Conservation (phyloP, 2,113 vertebrate species). For the Scytalopus superciliaris region DNA sequence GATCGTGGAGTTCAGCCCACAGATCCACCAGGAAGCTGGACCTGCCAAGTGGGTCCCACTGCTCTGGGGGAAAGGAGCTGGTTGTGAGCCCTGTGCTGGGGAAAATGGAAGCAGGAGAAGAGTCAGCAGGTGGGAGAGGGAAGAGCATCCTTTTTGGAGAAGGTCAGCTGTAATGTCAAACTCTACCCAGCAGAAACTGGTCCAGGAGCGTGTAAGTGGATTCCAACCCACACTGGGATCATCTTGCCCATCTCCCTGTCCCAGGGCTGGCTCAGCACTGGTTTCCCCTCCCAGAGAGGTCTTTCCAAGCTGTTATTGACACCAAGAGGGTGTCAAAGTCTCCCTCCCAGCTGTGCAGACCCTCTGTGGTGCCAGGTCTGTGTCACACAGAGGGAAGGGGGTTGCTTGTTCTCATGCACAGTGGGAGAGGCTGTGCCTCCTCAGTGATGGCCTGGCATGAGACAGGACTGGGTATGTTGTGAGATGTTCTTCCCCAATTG, state of each 20-base stretch:
- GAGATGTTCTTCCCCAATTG: background rate
- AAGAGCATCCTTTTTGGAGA: background rate
- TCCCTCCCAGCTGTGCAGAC: background rate
- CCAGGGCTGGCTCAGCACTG: accelerated
- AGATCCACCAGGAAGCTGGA: background rate
- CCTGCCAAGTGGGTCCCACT: background rate
- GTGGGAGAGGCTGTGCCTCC: background rate
- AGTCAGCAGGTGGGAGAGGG: background rate
- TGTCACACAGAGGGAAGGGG: background rate
- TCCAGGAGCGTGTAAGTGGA: background rate
- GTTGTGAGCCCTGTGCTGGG: background rate
- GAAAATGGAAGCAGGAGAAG: background rate
- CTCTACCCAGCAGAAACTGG: background rate
- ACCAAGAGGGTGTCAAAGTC: background rate
- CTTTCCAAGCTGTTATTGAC: background rate
- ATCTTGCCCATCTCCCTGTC: background rate
- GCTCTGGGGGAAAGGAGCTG: background rate
- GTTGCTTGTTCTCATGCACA: too few relatives aligned
- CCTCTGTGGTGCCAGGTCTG: background rate
- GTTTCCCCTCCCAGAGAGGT: background rate
- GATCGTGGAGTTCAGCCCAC: background rate
- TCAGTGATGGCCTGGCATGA: accelerated
- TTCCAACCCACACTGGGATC: background rate
- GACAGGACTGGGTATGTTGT: accelerated
- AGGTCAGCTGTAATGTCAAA: accelerated